Conservation (phyloP, 92 coral and sea anemone species). For the Palythoa grandis region DNA sequence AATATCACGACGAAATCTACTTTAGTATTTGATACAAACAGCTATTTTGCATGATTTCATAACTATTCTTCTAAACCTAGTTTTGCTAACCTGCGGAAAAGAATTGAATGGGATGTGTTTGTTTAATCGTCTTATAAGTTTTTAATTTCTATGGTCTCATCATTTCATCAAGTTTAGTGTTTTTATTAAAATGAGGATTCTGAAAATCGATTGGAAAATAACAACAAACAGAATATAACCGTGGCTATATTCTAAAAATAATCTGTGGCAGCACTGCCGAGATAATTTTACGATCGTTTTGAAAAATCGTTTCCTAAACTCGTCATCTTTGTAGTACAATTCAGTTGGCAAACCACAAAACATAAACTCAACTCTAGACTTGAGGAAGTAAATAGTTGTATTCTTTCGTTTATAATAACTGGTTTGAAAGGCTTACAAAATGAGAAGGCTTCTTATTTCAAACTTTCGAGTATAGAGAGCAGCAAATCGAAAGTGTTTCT, state of each 20-base stretch:
- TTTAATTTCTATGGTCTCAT: constrained; percentile 5
- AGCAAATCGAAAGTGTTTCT: not conserved
- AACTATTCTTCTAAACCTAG: not conserved
- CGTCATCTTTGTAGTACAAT: not conserved
- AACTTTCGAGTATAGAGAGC: not conserved
- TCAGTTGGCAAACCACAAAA: not conserved
- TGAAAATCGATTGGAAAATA: constrained; percentile 14
- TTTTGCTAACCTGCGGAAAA: not conserved
- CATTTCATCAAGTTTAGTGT: constrained; percentile 30
- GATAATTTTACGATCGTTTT: not conserved
- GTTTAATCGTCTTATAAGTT: constrained; percentile 21
- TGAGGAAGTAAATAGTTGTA: not conserved
- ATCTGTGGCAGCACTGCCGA: not conserved
- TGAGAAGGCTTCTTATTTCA: not conserved
- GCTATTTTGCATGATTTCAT: not conserved
- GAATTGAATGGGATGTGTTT: not conserved
- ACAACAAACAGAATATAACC: not conserved
- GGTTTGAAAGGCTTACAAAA: not conserved
- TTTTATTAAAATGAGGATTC: constrained; percentile 29
- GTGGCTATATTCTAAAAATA: constrained; percentile 6
- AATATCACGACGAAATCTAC: not conserved
- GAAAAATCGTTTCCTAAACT: not conserved
- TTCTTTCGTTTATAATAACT: not conserved
- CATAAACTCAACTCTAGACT: not conserved
- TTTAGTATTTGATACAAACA: not conserved